A percentile compares a stretch with the other conserved stretches of the same genome.
These are phyloP conservation scores for Thereva nobilitata DNA, from an alignment of 2,888 invertebrate species.

Conservation along the genomic window DNA sequence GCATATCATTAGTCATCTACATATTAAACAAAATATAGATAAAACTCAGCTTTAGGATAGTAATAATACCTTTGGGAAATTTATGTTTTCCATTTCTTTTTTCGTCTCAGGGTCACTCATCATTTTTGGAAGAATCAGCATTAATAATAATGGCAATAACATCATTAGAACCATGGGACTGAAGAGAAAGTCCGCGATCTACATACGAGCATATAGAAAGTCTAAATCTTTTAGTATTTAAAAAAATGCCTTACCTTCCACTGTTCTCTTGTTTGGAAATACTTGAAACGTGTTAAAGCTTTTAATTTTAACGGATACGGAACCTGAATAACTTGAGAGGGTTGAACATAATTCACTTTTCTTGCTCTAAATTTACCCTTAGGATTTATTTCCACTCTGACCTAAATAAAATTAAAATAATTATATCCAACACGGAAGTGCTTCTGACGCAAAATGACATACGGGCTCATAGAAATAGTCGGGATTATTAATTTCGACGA, in stretches of 20 bases:
- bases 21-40: constrained; percentile 59
- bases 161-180: constrained; percentile 99
- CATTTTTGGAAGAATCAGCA: constrained; percentile 93
- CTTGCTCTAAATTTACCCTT: constrained; percentile 96
- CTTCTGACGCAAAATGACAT: neutral
- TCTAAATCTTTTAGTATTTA: neutral
- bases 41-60: neutral
- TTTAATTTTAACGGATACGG: constrained; percentile 92
- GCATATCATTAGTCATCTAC: constrained; percentile 82
- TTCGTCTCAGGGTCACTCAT: constrained; percentile 98
- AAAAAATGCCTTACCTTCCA: constrained; percentile 68
- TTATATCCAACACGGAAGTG: neutral
- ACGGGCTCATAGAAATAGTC: constrained; percentile 92
- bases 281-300: constrained; percentile 76
- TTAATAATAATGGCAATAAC: constrained; percentile 86
- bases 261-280: constrained; percentile 93
- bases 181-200: constrained; percentile 90
- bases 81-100: constrained; percentile 90
- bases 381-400: constrained; percentile 92
- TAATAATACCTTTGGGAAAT: constrained; percentile 58
- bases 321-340: constrained; percentile 85
- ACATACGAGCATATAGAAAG: neutral
- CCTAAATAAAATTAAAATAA: constrained; percentile 39
- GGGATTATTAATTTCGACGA: constrained; percentile 89
- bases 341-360: constrained; percentile 92